Base-by-base conservation (phyloP, 1,140 invertebrate genomes). In the Drosophila navojoa region DNA sequence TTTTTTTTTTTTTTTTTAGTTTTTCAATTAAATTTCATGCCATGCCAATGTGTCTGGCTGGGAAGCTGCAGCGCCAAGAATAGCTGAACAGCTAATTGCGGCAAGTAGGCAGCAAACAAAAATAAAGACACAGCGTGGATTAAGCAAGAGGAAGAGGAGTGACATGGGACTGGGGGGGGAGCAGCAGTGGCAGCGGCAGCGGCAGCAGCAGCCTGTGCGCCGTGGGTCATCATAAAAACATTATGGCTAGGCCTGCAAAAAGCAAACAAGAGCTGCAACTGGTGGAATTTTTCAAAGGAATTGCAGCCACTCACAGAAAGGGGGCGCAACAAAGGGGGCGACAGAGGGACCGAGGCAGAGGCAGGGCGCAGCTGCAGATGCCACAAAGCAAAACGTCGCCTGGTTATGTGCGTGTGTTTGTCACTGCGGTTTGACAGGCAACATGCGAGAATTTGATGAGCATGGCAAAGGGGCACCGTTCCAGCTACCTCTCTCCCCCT, bases 391-490 rank as follows among this genome's bases (percentile, higher is more conserved):
- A 38, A 38, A 76, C 72, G 22, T 47, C 71, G 61, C 55, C 27
- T 52, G 38, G 59, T 22, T 73, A 25, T 59, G 62, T 71, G 81
- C 67, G 73, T 80, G 53, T 72, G 77, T 76, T 71, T 90, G 87
- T 90, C 87, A 86, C 74, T 76, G 66, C 64, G 76, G 74, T 80
- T 80, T 90, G 87, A 90, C 87, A 90, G 87, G 58, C 81, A 87
- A 90, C 87, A 90, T 90, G 87, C 81, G 87, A 90, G 77, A 86
- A 78, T 90, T 90, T 90, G 87, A 90, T 86, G 81, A 87, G 81
- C 87, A 50, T 32, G 64, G 58, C 62, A 63, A 64, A 64, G 58
- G 57, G 42, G 42, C 25, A 29, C 6, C 15, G 25, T 59, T 42
- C 27, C n/a, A 53, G 50, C 52, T 25, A 25, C 29, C 15, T 27